These are phyloP conservation scores for Triops longicaudatus DNA, from an alignment of 1,140 invertebrate genomes.

Conservation along the genomic window DNA sequence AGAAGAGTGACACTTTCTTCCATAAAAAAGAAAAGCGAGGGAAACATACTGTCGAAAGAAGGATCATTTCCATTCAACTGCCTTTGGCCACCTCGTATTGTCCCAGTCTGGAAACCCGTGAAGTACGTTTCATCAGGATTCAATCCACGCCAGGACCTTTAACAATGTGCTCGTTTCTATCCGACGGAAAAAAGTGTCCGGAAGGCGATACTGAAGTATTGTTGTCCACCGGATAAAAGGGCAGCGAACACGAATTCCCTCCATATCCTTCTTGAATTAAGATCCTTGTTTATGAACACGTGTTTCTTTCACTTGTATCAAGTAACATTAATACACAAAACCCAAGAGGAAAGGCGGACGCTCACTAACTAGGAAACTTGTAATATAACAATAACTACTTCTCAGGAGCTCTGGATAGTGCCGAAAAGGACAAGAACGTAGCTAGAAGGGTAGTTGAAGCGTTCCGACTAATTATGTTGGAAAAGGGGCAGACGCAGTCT, in stretches of 20 bases:
- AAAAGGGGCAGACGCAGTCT: neutral
- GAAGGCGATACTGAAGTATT: neutral
- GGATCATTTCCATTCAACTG: neutral
- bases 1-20: neutral
- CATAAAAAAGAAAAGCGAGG: neutral
- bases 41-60: neutral
- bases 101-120: neutral
- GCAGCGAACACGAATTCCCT: neutral
- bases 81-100: neutral
- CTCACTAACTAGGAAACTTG: slow-evolving; percentile 2
- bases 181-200: neutral
- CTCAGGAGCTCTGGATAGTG: neutral
- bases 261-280: neutral
- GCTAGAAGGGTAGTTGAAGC: neutral
- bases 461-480: neutral
- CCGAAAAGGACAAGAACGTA: neutral
- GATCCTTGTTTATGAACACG: neutral
- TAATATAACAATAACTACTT: neutral
- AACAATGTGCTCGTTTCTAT: neutral
- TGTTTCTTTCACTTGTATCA: neutral
- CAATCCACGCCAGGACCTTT: neutral
- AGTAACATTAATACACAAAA: neutral
- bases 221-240: neutral
- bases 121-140: neutral
- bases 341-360: neutral